Evolutionary conservation across 2,797 vertebrate species (phyloP), one percentile per base, ranked within the genome.

Genomic region (Remorina albescens): DNA sequence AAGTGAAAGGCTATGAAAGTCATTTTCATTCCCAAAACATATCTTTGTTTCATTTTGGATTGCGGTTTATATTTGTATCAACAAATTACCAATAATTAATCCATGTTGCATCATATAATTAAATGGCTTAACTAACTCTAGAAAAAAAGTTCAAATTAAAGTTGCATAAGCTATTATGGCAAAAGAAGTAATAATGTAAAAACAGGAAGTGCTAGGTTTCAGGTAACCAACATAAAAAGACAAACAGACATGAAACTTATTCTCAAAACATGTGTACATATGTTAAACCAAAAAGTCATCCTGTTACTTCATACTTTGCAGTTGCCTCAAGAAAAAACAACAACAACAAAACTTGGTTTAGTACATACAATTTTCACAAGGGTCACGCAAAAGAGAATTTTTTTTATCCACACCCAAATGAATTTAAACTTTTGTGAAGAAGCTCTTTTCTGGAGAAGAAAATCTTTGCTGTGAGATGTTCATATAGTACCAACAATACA

Each of bases 1-100:
- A 76, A 57, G 67, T 61, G 47, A 72, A 76, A 71, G 25, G 49
- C 62, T 72, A 34, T 71, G 55, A 75, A 77, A 76, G 68, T 77
- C 5, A 74, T 60, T 74, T 68, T 39, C 60, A 65, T 74, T 83
- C 32, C 26, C 26, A 74, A 80, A 75, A 55, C 39, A 77, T 59
- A 44, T 19, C 37, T 74, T 66, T 49, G 47, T 75, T 62, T 71
- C 11, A 55, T 53, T 74, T 62, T 55, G 41, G 39, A 68, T 78
- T 60, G 72, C 18, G 65, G 68, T 68, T 37, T 23, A 56, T 32
- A 62, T 42, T 18, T 42, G 25, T 15, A 71, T 58, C 18, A 76
- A 78, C 44, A 76, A 39, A 72, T 41, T 13, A 49, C 26, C 4
- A 72, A 26, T 61, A 79, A 19, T 21, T 74, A 30, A n/a, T 47